phyloP scores from a whole-genome alignment of 2,113 vertebrate species.

The Lophura nycthemera region DNA sequence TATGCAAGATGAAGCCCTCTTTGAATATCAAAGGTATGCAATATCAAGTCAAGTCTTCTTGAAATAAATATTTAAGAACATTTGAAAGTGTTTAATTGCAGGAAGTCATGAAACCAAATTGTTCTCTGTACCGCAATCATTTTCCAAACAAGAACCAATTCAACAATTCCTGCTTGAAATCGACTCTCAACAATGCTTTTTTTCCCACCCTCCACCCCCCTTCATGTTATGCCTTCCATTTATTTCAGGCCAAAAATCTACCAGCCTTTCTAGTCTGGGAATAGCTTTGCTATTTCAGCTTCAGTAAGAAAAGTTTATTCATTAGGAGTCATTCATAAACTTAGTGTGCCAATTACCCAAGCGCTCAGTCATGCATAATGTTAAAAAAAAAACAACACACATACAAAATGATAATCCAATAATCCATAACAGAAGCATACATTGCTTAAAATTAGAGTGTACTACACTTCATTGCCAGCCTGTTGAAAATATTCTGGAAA shows the following conservation, averaged over 20 bases:
- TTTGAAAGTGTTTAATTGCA: not conserved
- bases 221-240: not conserved
- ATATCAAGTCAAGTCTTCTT: not conserved
- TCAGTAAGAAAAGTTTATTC: constrained; percentile 7
- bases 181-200: not conserved
- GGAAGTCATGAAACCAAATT: not conserved
- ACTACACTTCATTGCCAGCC: not conserved
- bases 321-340: constrained; percentile 43
- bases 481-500: not conserved
- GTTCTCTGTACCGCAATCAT: not conserved
- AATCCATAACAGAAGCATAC: not conserved
- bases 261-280: not conserved
- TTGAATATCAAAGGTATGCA: not conserved
- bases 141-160: not conserved
- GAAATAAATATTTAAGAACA: not conserved
- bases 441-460: constrained; percentile 3
- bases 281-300: constrained; percentile 49
- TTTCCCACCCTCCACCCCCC: accelerated
- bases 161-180: not conserved
- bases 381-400: not conserved
- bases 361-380: not conserved
- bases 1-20: not conserved
- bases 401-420: constrained; percentile 43
- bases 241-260: constrained; percentile 5
- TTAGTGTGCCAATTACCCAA: not conserved